phyloP scores from a whole-genome alignment of 2,113 vertebrate species.

The Vidua chalybeata region DNA sequence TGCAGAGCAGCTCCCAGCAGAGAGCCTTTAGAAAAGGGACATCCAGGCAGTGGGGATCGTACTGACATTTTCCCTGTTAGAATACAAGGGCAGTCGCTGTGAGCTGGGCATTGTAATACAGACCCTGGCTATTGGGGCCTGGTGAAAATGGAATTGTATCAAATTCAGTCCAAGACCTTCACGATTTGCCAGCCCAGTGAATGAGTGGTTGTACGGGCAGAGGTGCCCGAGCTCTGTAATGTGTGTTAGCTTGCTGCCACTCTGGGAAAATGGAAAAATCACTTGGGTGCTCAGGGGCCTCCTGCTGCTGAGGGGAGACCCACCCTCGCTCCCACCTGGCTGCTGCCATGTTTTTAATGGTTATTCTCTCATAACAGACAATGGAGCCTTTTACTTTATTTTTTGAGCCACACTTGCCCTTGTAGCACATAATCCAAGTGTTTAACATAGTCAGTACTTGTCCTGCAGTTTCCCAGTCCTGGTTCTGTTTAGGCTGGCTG shows the following conservation, averaged over 20 bases:
- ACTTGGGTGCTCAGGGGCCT: background rate
- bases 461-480: background rate
- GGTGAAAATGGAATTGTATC: background rate
- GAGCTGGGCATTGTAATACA: background rate
- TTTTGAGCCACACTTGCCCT: background rate
- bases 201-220: too few relatives aligned
- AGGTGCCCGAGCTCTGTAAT: background rate
- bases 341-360: background rate
- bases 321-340: background rate
- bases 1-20: background rate
- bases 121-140: background rate
- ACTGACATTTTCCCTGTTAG: background rate
- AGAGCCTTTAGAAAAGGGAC: background rate
- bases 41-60: background rate
- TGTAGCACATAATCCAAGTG: background rate
- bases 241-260: background rate
- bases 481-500: background rate
- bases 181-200: rapidly evolving
- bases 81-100: background rate
- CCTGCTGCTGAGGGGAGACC: background rate
- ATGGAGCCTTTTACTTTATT: background rate
- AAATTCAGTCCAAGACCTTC: background rate
- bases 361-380: background rate
- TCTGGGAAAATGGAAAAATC: background rate
- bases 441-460: background rate